A percentile compares a stretch with the other conserved stretches of the same genome.
These are phyloP conservation scores for Drusus annulatus DNA, from an alignment of 1,140 invertebrate species.

Conservation along the genomic window DNA sequence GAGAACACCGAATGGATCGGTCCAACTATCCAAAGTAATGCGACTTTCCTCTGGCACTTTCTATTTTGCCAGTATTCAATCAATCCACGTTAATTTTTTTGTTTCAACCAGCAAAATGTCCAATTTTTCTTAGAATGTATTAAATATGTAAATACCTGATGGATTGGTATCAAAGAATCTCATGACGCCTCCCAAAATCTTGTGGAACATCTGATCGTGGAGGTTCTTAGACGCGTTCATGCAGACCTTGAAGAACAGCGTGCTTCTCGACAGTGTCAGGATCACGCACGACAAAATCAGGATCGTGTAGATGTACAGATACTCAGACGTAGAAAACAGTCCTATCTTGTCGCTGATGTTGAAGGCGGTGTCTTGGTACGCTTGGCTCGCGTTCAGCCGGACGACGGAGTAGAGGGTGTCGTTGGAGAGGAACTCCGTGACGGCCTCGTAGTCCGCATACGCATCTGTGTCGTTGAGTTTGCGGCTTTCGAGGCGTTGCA, in stretches of 20 bases:
- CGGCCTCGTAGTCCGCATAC: not conserved
- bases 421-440: not conserved
- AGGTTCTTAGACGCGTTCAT: slow-evolving; percentile 86
- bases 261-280: slow-evolving; percentile 75
- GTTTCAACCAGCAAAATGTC: too few relatives aligned
- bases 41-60: too few relatives aligned
- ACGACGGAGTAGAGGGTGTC: not conserved
- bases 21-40: too few relatives aligned
- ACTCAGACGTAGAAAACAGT: slow-evolving; percentile 66
- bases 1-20: too few relatives aligned
- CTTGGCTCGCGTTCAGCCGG: not conserved
- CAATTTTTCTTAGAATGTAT: too few relatives aligned
- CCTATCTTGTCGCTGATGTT: slow-evolving; percentile 68
- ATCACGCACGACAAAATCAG: slow-evolving; percentile 68
- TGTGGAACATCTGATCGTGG: slow-evolving; percentile 88
- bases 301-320: slow-evolving; percentile 68
- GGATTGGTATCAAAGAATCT: slow-evolving; percentile 90
- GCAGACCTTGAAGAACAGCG: slow-evolving; percentile 85
- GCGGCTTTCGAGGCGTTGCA: too few relatives aligned
- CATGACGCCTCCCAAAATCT: slow-evolving; percentile 84
- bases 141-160: slow-evolving; percentile 70
- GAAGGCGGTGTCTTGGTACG: slow-evolving; percentile 46
- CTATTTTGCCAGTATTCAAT: too few relatives aligned
- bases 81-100: not conserved
- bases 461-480: not conserved